Evolutionary conservation across 1,140 invertebrate genomes (phyloP).

Genomic region (Pogonognathellus flavescens): DNA sequence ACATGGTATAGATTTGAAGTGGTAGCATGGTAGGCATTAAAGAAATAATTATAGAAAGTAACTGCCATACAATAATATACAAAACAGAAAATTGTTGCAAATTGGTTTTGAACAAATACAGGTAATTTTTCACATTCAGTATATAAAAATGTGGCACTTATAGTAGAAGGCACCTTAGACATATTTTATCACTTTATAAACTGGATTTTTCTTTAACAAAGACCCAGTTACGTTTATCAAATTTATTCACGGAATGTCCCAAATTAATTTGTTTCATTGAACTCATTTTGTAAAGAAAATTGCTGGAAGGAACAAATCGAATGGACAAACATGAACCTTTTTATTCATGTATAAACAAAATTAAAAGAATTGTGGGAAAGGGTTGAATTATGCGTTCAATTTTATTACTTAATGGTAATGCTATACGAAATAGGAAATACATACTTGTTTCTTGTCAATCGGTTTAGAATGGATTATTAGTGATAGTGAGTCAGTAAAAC

Average conservation of each 20-base stretch:
- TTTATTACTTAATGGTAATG: constrained; percentile 25
- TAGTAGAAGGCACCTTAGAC: neutral
- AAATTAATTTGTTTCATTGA: constrained; percentile 40
- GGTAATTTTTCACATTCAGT: constrained; percentile 31
- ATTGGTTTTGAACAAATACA: constrained; percentile 6
- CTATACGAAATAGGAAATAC: neutral
- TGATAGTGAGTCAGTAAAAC: constrained; percentile 6
- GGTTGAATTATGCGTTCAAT: constrained; percentile 2
- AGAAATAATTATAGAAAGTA: neutral
- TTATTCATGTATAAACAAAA: neutral
- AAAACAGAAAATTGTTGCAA: neutral
- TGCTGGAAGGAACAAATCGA: constrained; percentile 4
- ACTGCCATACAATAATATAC: neutral
- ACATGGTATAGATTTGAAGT: neutral
- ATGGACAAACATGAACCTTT: neutral
- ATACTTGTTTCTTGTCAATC: constrained; percentile 12
- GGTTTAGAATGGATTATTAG: neutral
- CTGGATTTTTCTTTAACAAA: too few species aligned
- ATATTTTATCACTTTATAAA: too few species aligned
- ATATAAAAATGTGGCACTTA: neutral
- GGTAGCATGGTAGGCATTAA: neutral
- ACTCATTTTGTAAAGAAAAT: constrained; percentile 19
- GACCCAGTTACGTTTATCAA: too few species aligned
- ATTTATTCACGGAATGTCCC: constrained; percentile 10
- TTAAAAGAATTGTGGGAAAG: neutral